A percentile compares a stretch with the other conserved stretches of the same genome.
phyloP scores from a whole-genome alignment of 2,797 vertebrate species.

The Notolepis coatsorum region DNA sequence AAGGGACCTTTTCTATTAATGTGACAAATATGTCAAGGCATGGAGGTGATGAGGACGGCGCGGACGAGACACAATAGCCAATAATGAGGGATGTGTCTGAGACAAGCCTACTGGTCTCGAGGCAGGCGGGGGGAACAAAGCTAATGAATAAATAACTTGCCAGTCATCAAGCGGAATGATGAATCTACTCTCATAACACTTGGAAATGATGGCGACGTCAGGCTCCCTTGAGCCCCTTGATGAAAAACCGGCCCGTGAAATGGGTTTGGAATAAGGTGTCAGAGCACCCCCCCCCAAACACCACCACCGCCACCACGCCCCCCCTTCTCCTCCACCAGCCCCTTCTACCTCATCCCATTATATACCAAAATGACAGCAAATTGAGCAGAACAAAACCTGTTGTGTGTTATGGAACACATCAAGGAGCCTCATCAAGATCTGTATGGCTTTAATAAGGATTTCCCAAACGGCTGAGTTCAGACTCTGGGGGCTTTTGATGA shows the following conservation, averaged over 20 bases:
- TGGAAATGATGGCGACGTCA: constrained; percentile 37
- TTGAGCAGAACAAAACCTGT: constrained; percentile 56
- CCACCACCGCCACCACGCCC: constrained; percentile 21
- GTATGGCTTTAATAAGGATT: constrained; percentile 52
- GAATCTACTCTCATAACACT: constrained; percentile 60
- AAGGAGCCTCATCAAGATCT: constrained; percentile 52
- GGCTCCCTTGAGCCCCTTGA: constrained; percentile 56
- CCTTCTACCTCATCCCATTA: constrained; percentile 36
- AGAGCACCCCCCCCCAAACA: constrained; percentile 27
- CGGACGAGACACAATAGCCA: constrained; percentile 29
- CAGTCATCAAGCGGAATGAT: constrained; percentile 67
- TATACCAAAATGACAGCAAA: constrained; percentile 62
- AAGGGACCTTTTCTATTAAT: constrained; percentile 42
- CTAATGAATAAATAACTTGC: constrained; percentile 72
- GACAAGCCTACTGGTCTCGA: constrained; percentile 8
- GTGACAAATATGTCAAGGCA: constrained; percentile 51
- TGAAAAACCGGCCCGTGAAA: constrained; percentile 56
- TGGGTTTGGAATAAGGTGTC: constrained; percentile 54
- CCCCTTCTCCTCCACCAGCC: constrained; percentile 24
- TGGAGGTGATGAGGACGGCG: constrained; percentile 21
- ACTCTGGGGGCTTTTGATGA: not conserved
- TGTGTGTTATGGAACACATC: constrained; percentile 41
- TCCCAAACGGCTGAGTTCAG: constrained; percentile 46
- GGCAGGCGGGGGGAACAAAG: constrained; percentile 51
- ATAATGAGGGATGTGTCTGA: constrained; percentile 54